Evolutionary conservation across 1,140 invertebrate genomes (phyloP).

Genomic region (Araneus ventricosus): DNA sequence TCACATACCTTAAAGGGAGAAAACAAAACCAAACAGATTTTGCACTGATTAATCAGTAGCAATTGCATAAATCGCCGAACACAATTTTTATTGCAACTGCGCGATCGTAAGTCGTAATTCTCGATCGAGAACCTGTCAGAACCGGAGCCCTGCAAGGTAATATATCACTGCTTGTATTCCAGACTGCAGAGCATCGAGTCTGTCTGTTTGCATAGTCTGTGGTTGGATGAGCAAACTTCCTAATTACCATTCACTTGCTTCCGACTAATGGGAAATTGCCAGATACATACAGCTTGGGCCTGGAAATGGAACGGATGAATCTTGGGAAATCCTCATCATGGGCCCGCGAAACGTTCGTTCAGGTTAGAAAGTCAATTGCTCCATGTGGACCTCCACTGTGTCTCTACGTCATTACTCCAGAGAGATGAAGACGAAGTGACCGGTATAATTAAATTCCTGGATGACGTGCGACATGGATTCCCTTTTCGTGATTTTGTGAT

Average conservation of each 20-base stretch:
- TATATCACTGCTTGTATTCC: not conserved
- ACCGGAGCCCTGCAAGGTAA: not conserved
- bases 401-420: not conserved
- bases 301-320: not conserved
- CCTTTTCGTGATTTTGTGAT: not conserved
- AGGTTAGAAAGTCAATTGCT: slow-evolving; percentile 37
- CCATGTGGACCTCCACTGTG: not conserved
- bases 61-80: too few species aligned
- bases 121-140: not conserved
- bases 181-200: not conserved
- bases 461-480: not conserved
- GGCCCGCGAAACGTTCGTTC: not conserved
- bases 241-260: slow-evolving; percentile 26
- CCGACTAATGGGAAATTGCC: not conserved
- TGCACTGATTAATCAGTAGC: too few species aligned
- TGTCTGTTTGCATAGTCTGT: not conserved
- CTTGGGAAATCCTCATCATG: not conserved
- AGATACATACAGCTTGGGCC: slow-evolving; percentile 11
- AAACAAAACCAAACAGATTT: too few species aligned
- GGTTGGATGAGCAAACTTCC: slow-evolving; percentile 26
- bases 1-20: too few species aligned
- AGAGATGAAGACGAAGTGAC: slow-evolving; percentile 43
- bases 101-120: not conserved
- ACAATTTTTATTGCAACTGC: not conserved
- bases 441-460: slow-evolving; percentile 43